Percentiles rank a stretch among this genome's conserved stretches.
phyloP scores from a whole-genome alignment of 2,113 vertebrate species.

The Cavia porcellus region DNA sequence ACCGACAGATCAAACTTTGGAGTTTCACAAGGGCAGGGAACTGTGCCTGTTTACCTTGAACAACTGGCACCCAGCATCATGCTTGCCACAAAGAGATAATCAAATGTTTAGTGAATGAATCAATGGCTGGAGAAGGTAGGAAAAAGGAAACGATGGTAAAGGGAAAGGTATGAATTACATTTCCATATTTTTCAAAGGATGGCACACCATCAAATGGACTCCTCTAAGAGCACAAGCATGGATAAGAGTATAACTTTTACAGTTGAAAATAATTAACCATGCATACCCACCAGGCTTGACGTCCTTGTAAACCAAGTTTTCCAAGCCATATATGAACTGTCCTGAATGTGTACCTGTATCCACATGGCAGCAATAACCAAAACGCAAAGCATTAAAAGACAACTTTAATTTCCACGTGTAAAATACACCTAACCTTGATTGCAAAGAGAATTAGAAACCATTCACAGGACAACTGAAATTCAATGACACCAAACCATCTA shows the following conservation, averaged over 20 bases:
- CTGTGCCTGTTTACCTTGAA: background rate
- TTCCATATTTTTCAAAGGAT: slow-evolving; percentile 77
- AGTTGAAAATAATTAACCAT: slow-evolving; percentile 64
- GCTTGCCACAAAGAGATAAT: background rate
- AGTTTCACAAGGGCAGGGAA: background rate
- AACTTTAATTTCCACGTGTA: slow-evolving; percentile 53
- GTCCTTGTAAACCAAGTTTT: slow-evolving; percentile 95
- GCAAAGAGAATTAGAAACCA: slow-evolving; percentile 53
- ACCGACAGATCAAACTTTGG: background rate
- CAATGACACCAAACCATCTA: background rate
- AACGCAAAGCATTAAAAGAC: slow-evolving; percentile 75
- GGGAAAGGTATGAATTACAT: slow-evolving; percentile 68
- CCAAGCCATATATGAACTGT: slow-evolving; percentile 94
- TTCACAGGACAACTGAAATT: background rate
- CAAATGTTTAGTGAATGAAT: slow-evolving; percentile 2
- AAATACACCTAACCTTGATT: slow-evolving; percentile 44
- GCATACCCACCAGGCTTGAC: slow-evolving; percentile 93
- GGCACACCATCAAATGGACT: background rate
- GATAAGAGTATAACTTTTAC: background rate
- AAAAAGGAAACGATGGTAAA: slow-evolving; percentile 5
- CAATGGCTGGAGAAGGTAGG: background rate
- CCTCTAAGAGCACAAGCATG: slow-evolving; percentile 40
- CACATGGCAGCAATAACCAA: slow-evolving; percentile 89
- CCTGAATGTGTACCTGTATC: slow-evolving; percentile 91
- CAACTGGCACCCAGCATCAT: background rate